Percentiles rank a stretch among this genome's conserved stretches.
Evolutionary conservation across 1,140 invertebrate genomes (phyloP).

Genomic region (Pollicipes pollicipes): DNA sequence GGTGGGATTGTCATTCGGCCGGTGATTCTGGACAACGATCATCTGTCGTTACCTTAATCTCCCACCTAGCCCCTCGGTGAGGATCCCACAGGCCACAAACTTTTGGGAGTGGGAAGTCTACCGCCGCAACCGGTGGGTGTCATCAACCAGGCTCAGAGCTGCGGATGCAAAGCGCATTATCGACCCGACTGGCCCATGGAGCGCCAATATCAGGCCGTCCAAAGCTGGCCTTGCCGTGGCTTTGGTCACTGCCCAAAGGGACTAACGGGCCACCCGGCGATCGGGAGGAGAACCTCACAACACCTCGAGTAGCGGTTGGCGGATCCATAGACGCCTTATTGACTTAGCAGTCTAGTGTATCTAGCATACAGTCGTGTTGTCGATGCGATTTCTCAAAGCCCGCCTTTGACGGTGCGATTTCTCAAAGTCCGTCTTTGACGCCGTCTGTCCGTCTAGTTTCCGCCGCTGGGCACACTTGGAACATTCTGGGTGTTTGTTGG

Average conservation of each 20-base stretch:
- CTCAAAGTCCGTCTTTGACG: neutral
- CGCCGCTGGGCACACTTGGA: neutral
- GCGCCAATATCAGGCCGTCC: neutral
- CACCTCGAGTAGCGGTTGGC: neutral
- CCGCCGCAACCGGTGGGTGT: too few species aligned
- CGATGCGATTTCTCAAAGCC: neutral
- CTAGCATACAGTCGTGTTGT: neutral
- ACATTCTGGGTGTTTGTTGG: neutral
- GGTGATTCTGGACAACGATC: too few species aligned
- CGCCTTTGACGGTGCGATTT: too few species aligned
- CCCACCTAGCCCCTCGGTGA: too few species aligned
- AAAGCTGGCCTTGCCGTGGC: neutral
- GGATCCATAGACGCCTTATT: neutral
- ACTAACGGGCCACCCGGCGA: too few species aligned
- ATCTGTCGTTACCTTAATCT: too few species aligned
- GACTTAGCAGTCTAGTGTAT: neutral
- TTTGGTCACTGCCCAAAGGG: neutral
- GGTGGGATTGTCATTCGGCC: too few species aligned
- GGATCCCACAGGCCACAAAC: too few species aligned
- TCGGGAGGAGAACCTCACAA: neutral
- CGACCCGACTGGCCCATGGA: too few species aligned
- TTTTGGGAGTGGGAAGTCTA: too few species aligned
- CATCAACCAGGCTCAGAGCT: too few species aligned
- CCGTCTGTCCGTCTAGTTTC: neutral
- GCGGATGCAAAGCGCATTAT: too few species aligned